Base-by-base conservation (phyloP, 2,888 invertebrate species). In the Ennomos erosarius region DNA sequence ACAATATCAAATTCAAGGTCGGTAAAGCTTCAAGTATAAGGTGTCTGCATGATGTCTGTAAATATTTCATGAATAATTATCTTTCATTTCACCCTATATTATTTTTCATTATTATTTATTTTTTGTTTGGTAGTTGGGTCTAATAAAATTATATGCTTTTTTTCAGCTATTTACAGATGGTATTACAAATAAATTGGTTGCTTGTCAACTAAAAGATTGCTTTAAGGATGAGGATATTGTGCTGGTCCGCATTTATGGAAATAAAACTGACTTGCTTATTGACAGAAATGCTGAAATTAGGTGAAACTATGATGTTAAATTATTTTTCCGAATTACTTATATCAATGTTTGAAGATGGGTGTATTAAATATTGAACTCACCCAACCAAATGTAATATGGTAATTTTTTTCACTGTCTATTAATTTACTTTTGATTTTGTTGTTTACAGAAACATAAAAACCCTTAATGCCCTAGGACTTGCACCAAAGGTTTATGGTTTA, bases 211-310 rank as follows among this genome's bases (percentile, higher is more conserved):
- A 65, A 86, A 82, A 44, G 69, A 75, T 10, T 51, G 71, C 12
- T 69, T 65, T 54, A 73, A 69, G 58, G 74, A 78, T 66, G 95
- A 97, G 13, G 81, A 86, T 75, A 95, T 96, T 76, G 94, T 99
- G 1, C 93, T 99, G 54, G 94, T 99, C 26, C 94, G 99, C 73
- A 95, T 99, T 63, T 99, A 98, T 92, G 99, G 99, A 34, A 95
- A 96, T 74, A 98, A 98, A 87, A 98, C 99, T 1, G 98, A 99
- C 86, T 92, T 97, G 69, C 94, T 99, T 64, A 98, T 99, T 78
- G 97, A 99, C 82, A 94, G 98, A 65, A 94, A 96, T 79, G 95
- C 96, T 50, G 98, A 99, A 91, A 95, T 95, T 57, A 94, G 94
- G 94, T 94, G 84, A 84, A 10, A 40, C 12, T 12, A 2, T 40